Conservation (phyloP, 2,113 vertebrate genomes). For the Corythoichthys haematopterus region DNA sequence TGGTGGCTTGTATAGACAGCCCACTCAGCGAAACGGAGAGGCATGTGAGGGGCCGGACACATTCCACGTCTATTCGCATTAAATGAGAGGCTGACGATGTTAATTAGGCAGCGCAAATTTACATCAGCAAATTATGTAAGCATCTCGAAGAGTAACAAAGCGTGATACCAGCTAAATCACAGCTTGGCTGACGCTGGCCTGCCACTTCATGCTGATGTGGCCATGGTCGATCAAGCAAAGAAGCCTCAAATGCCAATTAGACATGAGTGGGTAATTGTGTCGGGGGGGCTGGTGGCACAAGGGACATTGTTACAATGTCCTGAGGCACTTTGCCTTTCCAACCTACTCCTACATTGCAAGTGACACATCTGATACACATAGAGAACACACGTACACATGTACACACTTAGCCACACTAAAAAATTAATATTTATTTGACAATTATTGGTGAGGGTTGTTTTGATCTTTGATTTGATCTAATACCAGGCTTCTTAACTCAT, state of each 20-base stretch:
- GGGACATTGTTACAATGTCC: constrained; percentile 70
- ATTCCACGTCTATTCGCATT: constrained; percentile 70
- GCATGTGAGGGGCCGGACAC: constrained; percentile 47
- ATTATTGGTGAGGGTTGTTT: neutral
- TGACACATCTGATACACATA: constrained; percentile 53
- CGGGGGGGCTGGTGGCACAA: constrained; percentile 67
- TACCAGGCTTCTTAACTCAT: too few species aligned
- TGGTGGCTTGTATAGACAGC: constrained; percentile 32
- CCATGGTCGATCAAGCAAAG: constrained; percentile 74
- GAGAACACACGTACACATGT: constrained; percentile 16
- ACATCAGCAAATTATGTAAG: constrained; percentile 75
- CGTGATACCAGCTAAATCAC: constrained; percentile 76
- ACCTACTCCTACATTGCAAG: constrained; percentile 62
- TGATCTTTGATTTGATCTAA: neutral
- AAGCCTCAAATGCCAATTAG: constrained; percentile 76
- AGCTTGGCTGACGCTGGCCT: constrained; percentile 69
- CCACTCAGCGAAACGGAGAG: constrained; percentile 50
- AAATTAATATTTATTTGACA: neutral
- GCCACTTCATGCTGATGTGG: constrained; percentile 75
- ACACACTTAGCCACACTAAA: constrained; percentile 4
- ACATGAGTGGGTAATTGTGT: constrained; percentile 76
- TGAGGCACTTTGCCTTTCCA: constrained; percentile 67
- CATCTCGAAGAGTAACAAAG: constrained; percentile 70
- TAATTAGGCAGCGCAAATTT: constrained; percentile 78
- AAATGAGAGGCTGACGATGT: constrained; percentile 68